A percentile compares a stretch with the other conserved stretches of the same genome.
phyloP scores from a whole-genome alignment of 2,797 vertebrate species.

The Natrix natrix region DNA sequence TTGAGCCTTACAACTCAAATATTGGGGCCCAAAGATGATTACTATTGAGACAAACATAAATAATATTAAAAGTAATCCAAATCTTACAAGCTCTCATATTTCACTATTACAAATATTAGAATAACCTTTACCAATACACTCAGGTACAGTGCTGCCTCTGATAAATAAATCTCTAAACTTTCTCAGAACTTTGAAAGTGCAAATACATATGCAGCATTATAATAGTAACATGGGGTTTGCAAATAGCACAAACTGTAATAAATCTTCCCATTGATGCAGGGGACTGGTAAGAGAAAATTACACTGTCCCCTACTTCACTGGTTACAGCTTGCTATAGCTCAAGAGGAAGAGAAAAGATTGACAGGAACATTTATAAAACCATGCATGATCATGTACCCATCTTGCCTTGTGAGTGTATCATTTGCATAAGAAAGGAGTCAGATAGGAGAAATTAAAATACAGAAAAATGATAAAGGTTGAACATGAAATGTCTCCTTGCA shows the following conservation, averaged over 20 bases:
- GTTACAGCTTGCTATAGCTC: not conserved
- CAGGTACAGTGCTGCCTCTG: no score
- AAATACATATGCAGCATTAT: not conserved
- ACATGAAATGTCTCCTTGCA: not conserved
- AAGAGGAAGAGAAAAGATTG: not conserved
- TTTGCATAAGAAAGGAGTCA: constrained; percentile 11
- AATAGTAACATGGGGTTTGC: constrained; percentile 24
- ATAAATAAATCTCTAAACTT: not conserved
- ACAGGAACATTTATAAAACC: not conserved
- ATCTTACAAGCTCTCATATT: not conserved
- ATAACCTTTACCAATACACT: constrained; percentile 36
- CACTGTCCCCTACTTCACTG: constrained; percentile 35
- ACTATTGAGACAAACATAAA: not conserved
- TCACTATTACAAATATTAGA: not conserved
- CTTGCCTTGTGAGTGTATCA: constrained; percentile 10
- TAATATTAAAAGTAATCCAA: not conserved
- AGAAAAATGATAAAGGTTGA: constrained; percentile 15
- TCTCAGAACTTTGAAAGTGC: not conserved
- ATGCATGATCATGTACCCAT: constrained; percentile 12
- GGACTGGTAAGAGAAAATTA: constrained; percentile 42
- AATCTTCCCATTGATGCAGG: constrained; percentile 55
- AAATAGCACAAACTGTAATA: constrained; percentile 40
- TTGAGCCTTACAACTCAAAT: not conserved
- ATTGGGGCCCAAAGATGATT: not conserved
- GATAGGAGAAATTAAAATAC: constrained; percentile 13